Conservation (phyloP, 2,888 invertebrate species). For the Drosophila anomelani region DNA sequence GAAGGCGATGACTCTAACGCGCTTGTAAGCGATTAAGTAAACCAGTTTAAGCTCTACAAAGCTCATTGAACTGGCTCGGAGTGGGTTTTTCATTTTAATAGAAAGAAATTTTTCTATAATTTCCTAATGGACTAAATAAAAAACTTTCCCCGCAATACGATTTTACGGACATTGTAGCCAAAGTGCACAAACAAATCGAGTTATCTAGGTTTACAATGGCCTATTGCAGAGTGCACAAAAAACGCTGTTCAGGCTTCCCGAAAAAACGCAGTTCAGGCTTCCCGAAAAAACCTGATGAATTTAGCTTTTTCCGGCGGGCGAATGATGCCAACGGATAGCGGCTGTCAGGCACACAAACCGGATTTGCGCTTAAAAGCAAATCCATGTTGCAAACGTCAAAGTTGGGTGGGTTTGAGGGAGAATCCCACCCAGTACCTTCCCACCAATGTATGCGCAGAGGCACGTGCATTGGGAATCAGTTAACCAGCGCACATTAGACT, state of each 20-base stretch:
- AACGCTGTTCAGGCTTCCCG: constrained; percentile 14
- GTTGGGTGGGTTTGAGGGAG: background rate
- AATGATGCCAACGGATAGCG: background rate
- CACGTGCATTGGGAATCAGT: constrained; percentile 47
- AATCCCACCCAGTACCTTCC: background rate
- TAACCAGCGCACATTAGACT: constrained; percentile 40
- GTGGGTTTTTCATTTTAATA: background rate
- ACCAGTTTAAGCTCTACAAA: background rate
- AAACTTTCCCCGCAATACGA: background rate
- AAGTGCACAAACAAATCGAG: background rate
- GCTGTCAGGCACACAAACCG: constrained; percentile 21
- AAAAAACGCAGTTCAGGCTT: constrained; percentile 15
- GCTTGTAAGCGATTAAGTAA: background rate
- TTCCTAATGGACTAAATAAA: background rate
- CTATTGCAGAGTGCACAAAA: background rate
- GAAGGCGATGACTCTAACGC: background rate
- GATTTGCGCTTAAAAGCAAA: constrained; percentile 59
- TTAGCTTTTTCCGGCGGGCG: background rate
- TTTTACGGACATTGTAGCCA: background rate
- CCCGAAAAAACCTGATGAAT: constrained; percentile 1
- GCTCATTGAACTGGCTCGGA: background rate
- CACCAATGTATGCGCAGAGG: background rate
- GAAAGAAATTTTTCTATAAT: background rate
- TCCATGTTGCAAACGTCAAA: constrained; percentile 57
- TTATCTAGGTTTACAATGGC: background rate